These are phyloP conservation scores for Leucophora obtusa DNA, from an alignment of 2,888 invertebrate species.

Conservation along the genomic window DNA sequence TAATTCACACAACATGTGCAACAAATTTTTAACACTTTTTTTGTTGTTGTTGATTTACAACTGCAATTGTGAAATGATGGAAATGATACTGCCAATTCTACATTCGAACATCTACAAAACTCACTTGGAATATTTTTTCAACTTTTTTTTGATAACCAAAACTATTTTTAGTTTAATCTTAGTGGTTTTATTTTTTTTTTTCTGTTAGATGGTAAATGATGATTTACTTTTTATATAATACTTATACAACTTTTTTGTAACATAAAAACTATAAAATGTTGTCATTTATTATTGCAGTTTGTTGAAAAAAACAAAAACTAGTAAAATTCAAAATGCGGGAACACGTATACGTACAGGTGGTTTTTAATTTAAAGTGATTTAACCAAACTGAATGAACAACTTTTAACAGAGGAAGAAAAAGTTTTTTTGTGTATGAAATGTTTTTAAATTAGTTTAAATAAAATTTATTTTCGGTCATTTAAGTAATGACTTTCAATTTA, in stretches of 20 bases:
- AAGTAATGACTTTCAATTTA: not conserved
- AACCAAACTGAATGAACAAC: not conserved
- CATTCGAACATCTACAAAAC: not conserved
- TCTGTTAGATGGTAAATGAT: not conserved
- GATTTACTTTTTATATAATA: not conserved
- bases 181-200: not conserved
- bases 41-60: slow-evolving; percentile 1
- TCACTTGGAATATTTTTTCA: not conserved
- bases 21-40: slow-evolving; percentile 6
- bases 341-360: not conserved
- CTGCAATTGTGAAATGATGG: slow-evolving; percentile 4
- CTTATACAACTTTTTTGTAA: not conserved
- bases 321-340: not conserved
- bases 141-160: not conserved
- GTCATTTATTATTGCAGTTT: slow-evolving; percentile 4
- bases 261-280: not conserved
- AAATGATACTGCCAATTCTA: not conserved
- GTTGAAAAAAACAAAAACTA: not conserved
- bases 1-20: not conserved
- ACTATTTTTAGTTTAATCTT: slow-evolving; percentile 2
- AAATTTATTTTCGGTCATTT: not conserved
- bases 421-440: not conserved
- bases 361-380: not conserved
- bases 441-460: slow-evolving; percentile 2
- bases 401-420: not conserved